These are phyloP conservation scores for Rhopalosiphum nymphaeae DNA, from an alignment of 2,888 invertebrate genomes.

Conservation along the genomic window DNA sequence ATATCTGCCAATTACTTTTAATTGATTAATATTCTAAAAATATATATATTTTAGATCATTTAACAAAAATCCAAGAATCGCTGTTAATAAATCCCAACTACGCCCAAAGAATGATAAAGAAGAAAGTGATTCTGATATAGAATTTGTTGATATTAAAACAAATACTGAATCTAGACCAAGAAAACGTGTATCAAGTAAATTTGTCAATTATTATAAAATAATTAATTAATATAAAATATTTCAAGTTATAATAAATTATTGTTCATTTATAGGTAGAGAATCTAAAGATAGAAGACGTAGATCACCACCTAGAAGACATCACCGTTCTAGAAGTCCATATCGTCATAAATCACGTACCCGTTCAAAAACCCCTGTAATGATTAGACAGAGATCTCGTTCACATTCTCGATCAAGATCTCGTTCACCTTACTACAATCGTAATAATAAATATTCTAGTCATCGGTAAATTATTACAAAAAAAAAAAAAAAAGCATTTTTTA, in stretches of 20 bases:
- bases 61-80: constrained; percentile 66
- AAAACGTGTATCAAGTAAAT: constrained; percentile 30
- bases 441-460: constrained; percentile 57
- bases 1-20: neutral
- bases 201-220: neutral
- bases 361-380: constrained; percentile 42
- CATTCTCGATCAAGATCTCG: constrained; percentile 62
- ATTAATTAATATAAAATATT: neutral
- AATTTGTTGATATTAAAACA: constrained; percentile 59
- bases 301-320: constrained; percentile 40
- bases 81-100: constrained; percentile 66
- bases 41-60: constrained; percentile 61
- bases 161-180: constrained; percentile 34
- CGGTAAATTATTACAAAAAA: constrained; percentile 26
- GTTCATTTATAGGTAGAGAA: constrained; percentile 23
- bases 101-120: constrained; percentile 64
- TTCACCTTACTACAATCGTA: constrained; percentile 56
- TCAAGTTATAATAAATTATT: neutral
- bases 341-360: constrained; percentile 40
- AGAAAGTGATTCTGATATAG: constrained; percentile 64
- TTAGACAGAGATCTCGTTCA: constrained; percentile 48
- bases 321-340: constrained; percentile 40
- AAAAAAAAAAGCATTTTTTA: neutral
- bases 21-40: neutral
- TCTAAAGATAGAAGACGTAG: constrained; percentile 44